These are phyloP conservation scores for Ctenicera cuprea DNA, from an alignment of 2,888 invertebrate species.

Conservation along the genomic window DNA sequence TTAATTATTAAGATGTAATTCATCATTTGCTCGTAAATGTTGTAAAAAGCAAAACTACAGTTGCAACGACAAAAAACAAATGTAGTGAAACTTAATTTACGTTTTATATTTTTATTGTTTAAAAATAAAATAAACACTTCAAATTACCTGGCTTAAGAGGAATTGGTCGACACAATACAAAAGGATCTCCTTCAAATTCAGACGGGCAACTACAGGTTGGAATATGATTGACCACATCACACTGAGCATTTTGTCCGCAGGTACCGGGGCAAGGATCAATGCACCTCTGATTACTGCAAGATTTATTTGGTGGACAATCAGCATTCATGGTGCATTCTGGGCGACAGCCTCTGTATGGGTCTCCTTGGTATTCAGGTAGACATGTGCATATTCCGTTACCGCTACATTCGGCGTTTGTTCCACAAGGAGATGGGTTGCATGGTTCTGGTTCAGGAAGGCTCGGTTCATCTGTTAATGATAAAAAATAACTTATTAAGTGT, in stretches of 20 bases:
- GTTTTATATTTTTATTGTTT: too few relatives aligned
- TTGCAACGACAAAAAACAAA: too few relatives aligned
- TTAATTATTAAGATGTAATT: too few relatives aligned
- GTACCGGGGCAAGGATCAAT: conserved; percentile 86
- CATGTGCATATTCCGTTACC: conserved; percentile 84
- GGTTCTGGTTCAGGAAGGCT: conserved; percentile 72
- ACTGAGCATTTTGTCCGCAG: conserved; percentile 86
- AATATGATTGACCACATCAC: conserved; percentile 88
- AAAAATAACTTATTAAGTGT: not conserved
- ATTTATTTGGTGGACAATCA: conserved; percentile 84
- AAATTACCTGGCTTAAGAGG: conserved; percentile 20
- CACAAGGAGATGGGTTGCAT: conserved; percentile 85
- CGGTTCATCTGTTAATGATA: conserved; percentile 43
- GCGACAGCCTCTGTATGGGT: conserved; percentile 84
- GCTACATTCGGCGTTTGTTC: conserved; percentile 83
- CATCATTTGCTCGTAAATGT: too few relatives aligned
- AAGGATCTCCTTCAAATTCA: conserved; percentile 86
- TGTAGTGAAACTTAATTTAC: too few relatives aligned
- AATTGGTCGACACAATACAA: conserved; percentile 74
- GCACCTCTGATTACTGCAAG: conserved; percentile 86
- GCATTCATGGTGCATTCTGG: conserved; percentile 89
- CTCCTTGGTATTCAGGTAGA: conserved; percentile 81
- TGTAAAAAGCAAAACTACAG: too few relatives aligned
- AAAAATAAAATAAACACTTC: not conserved
- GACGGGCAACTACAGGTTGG: conserved; percentile 87